phyloP scores from a whole-genome alignment of 2,888 invertebrate genomes.

The Gibbula magus region DNA sequence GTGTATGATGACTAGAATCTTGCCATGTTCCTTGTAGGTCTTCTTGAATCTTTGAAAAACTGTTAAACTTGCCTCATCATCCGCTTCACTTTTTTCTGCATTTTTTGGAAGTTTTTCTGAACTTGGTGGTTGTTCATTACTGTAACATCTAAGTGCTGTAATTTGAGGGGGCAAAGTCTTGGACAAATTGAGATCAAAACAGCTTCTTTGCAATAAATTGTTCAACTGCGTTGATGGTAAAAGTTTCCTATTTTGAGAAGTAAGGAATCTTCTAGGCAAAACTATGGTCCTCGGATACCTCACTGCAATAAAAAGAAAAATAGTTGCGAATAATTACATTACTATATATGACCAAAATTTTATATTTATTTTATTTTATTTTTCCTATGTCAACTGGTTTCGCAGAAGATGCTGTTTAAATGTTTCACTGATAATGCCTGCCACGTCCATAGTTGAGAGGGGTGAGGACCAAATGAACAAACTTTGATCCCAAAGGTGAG shows the following conservation, averaged over 20 bases:
- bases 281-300: neutral
- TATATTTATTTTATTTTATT: no score
- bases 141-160: neutral
- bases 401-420: no score
- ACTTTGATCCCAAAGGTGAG: no score
- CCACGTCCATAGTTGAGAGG: no score
- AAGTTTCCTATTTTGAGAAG: neutral
- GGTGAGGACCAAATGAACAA: no score
- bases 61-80: slow-evolving; percentile 77
- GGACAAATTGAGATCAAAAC: neutral
- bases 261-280: neutral
- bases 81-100: slow-evolving; percentile 40
- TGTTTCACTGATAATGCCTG: no score
- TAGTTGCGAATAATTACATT: neutral
- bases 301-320: neutral
- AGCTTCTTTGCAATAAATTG: neutral
- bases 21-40: slow-evolving; percentile 97
- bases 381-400: no score
- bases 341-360: neutral
- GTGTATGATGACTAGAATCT: slow-evolving; percentile 95
- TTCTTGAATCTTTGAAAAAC: slow-evolving; percentile 89
- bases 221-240: neutral
- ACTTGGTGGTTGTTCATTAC: no score
- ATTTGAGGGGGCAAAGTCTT: neutral
- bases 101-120: no score